Evolutionary conservation across 2,888 invertebrate species (phyloP), one percentile per base, ranked within the genome.

Genomic region (Subacronicta megacephala): DNA sequence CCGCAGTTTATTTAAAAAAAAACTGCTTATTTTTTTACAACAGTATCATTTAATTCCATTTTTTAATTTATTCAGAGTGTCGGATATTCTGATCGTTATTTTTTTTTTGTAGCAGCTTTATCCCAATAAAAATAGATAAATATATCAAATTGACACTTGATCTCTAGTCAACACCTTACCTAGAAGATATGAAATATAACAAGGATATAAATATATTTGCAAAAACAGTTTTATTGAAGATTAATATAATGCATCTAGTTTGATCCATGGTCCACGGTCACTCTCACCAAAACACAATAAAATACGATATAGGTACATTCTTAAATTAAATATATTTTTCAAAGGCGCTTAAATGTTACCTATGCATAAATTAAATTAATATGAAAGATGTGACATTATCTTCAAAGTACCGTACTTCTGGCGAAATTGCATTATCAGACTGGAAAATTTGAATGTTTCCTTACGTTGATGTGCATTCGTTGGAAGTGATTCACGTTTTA

Each of bases 401-500:
- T 23, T 13, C 12, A 40, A 44, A 40, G 26, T 13, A 23, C 29
- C 29, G 40, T 26, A 38, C 17, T 33, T 46, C 38, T n/a, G 9
- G 13, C 7, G 18, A 37, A 43, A 46, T 10, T 31, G 31, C 31
- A 3, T n/a, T n/a, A n/a, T n/a, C 3, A n/a, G 31, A 31, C 23
- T 33, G n/a, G 29, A 15, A 37, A 33, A 44, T 29, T 36, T 46
- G 23, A 4, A 13, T 5, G 17, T 35, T 37, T 18, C 13, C 43
- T 68, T 65, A 54, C n/a, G 46, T 42, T 36, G 31, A 26, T 37
- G 37, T 49, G 58, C 62, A 62, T 55, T 59, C 46, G 46, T 54
- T 17, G 54, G 42, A 12, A 33, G 26, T 71, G 70, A 68, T 45
- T 73, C 60, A 71, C 37, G 43, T 46, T 41, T 37, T n/a, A 42